Evolutionary conservation across 2,888 invertebrate species (phyloP).

Genomic region (Drosophila parthenogenetica): DNA sequence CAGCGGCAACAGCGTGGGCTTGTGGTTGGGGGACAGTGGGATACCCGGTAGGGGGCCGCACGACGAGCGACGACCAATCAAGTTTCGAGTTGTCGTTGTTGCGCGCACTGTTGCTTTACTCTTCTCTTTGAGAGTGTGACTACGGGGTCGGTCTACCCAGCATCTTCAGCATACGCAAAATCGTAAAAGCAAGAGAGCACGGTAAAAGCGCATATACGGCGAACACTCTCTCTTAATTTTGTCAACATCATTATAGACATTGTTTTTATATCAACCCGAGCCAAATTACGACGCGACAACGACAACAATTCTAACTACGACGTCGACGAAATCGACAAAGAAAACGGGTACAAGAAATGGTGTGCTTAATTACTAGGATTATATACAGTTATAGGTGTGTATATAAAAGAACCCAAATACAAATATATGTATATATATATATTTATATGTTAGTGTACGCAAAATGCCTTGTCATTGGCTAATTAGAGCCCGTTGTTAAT

Average conservation of each 20-base stretch:
- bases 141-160: slow-evolving; percentile 25
- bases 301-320: no score
- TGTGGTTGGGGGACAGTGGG: slow-evolving; percentile 1
- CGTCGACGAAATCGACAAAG: not conserved
- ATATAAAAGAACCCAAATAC: not conserved
- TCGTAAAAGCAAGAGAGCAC: slow-evolving; percentile 45
- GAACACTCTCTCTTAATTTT: slow-evolving; percentile 44
- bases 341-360: not conserved
- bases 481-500: slow-evolving; percentile 66
- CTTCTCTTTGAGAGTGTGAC: slow-evolving; percentile 49
- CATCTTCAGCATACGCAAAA: slow-evolving; percentile 40
- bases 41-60: slow-evolving; percentile 46
- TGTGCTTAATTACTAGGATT: slow-evolving; percentile 51
- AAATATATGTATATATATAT: not conserved
- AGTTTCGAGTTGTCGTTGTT: slow-evolving; percentile 58
- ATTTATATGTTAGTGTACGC: not conserved
- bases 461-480: slow-evolving; percentile 68
- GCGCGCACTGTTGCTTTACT: slow-evolving; percentile 64
- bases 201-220: not conserved
- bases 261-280: slow-evolving; percentile 19
- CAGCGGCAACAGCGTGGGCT: slow-evolving; percentile 30
- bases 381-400: slow-evolving; percentile 1
- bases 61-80: slow-evolving; percentile 70
- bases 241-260: slow-evolving; percentile 28
- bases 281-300: no score